Conservation (phyloP, 2,888 invertebrate genomes). For the Synergus gifuensis region DNA sequence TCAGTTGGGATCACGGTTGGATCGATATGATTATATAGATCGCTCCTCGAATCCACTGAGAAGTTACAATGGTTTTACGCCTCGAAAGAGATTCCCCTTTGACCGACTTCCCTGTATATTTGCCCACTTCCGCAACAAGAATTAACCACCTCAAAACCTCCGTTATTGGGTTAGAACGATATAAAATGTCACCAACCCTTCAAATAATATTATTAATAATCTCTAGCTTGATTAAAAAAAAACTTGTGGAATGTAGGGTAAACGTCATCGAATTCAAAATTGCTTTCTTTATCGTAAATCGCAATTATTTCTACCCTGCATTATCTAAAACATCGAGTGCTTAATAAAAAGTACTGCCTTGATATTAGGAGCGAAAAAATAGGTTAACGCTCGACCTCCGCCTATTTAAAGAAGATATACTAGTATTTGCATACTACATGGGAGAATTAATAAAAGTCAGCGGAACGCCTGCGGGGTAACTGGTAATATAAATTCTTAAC, state of each 20-base stretch:
- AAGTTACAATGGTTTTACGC: conserved; percentile 6
- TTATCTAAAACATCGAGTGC: conserved; percentile 39
- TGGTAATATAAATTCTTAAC: conserved; percentile 1
- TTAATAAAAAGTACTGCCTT: conserved; percentile 32
- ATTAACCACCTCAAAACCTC: too few species aligned
- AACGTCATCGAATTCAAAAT: conserved; percentile 30
- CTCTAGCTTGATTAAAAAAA: not conserved
- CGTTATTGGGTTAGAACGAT: too few species aligned
- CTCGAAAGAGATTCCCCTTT: conserved; percentile 9
- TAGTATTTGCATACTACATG: conserved; percentile 29
- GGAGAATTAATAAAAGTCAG: conserved; percentile 27
- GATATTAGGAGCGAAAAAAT: conserved; percentile 25
- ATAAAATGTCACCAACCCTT: not conserved
- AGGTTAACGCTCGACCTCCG: conserved; percentile 36
- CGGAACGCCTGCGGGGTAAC: conserved; percentile 17
- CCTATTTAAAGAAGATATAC: conserved; percentile 33
- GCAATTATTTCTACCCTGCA: conserved; percentile 30
- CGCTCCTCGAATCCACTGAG: conserved; percentile 6
- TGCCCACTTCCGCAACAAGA: too few species aligned
- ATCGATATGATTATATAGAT: conserved; percentile 24
- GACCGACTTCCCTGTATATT: not conserved
- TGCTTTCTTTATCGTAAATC: conserved; percentile 36
- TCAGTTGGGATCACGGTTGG: not conserved
- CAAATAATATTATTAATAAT: not conserved
- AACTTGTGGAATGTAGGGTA: not conserved